phyloP scores from a whole-genome alignment of 2,888 invertebrate genomes.

The Drosophila barbarae region DNA sequence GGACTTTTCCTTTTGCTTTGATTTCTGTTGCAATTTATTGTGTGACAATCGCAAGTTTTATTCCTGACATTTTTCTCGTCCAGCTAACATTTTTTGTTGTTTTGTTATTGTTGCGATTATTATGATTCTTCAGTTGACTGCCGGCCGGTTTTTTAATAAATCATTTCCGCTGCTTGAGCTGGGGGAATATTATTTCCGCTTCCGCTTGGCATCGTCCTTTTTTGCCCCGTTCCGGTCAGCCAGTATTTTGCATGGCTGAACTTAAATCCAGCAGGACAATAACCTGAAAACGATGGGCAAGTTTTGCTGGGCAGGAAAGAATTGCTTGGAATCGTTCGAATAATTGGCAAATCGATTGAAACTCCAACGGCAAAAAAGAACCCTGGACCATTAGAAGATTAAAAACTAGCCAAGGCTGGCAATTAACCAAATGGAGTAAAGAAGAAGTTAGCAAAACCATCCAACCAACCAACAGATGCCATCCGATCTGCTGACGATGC shows the following conservation, averaged over 20 bases:
- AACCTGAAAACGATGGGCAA: not conserved
- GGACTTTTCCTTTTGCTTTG: conserved; percentile 36
- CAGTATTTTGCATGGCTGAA: conserved; percentile 10
- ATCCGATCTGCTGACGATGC: conserved; percentile 21
- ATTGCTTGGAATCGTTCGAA: conserved; percentile 48
- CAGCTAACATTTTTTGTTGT: conserved; percentile 3
- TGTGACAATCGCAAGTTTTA: conserved; percentile 62
- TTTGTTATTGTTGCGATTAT: conserved; percentile 44
- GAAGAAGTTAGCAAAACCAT: conserved; percentile 6
- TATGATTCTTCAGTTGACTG: conserved; percentile 48
- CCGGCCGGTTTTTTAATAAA: conserved; percentile 66
- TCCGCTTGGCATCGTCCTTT: conserved; percentile 37
- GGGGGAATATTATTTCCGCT: conserved; percentile 64
- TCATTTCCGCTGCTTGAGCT: conserved; percentile 70
- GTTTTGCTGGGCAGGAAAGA: conserved; percentile 13
- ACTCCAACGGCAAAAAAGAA: conserved; percentile 1
- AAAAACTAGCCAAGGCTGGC: conserved; percentile 41
- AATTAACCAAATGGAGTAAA: conserved; percentile 52
- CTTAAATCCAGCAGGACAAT: conserved; percentile 11
- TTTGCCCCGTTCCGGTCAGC: conserved; percentile 8
- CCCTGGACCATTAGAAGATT: conserved; percentile 65
- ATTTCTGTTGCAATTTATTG: conserved; percentile 59
- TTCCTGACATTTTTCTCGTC: conserved; percentile 44
- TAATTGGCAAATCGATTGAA: conserved; percentile 60
- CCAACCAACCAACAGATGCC: conserved; percentile 6